Conservation (phyloP, 2,113 vertebrate species). For the Beaufortia kweichowensis region DNA sequence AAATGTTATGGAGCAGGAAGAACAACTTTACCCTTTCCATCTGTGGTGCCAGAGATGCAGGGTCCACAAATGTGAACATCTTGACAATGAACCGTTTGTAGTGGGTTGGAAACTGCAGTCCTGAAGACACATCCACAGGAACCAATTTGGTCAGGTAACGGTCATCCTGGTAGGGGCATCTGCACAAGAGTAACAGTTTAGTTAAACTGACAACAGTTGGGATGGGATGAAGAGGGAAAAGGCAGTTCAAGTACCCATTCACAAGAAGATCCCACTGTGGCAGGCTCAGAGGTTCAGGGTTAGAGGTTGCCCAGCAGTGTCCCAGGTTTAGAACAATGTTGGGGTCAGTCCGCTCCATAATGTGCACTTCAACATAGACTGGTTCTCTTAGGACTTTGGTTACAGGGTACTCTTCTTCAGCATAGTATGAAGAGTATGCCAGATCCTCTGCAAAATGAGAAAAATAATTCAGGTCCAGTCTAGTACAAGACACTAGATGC, state of each 20-base stretch:
- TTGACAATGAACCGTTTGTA: slow-evolving; percentile 68
- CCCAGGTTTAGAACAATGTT: slow-evolving; percentile 66
- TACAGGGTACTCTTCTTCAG: slow-evolving; percentile 62
- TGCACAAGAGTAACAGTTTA: slow-evolving; percentile 9
- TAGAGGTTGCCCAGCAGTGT: slow-evolving; percentile 68
- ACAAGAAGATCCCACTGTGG: slow-evolving; percentile 69
- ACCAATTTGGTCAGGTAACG: slow-evolving; percentile 63
- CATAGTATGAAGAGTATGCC: slow-evolving; percentile 66
- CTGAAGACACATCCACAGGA: slow-evolving; percentile 60
- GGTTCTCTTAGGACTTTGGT: slow-evolving; percentile 63
- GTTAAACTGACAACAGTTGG: too few relatives aligned
- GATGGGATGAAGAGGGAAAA: too few relatives aligned
- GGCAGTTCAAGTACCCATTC: neutral
- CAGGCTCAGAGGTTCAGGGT: slow-evolving; percentile 48
- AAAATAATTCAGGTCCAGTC: neutral
- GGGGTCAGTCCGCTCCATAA: slow-evolving; percentile 65
- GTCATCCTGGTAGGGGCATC: slow-evolving; percentile 70
- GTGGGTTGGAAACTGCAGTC: slow-evolving; percentile 60
- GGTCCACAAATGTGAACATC: slow-evolving; percentile 71
- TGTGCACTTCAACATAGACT: slow-evolving; percentile 62
- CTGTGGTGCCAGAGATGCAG: neutral
- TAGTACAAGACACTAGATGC: too few relatives aligned
- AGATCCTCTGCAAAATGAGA: slow-evolving; percentile 54
- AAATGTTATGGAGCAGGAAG: neutral
- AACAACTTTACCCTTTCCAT: slow-evolving; percentile 54